These are phyloP conservation scores for Papilio elwesi DNA, from an alignment of 2,888 invertebrate genomes.

Conservation along the genomic window DNA sequence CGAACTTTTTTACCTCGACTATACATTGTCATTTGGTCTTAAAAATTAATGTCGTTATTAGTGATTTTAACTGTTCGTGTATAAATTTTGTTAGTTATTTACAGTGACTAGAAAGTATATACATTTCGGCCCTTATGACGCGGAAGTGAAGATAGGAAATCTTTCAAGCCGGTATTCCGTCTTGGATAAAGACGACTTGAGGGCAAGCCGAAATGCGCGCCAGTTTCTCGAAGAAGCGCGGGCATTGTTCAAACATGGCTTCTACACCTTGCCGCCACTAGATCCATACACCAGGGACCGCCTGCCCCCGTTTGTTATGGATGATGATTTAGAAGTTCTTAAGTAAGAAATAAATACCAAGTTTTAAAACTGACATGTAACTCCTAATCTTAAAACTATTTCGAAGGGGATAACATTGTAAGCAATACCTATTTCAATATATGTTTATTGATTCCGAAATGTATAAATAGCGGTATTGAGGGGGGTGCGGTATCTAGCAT, in stretches of 20 bases:
- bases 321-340: background rate
- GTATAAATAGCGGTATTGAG: too few relatives aligned
- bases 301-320: slow-evolving; percentile 8
- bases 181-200: slow-evolving; percentile 23
- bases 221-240: slow-evolving; percentile 33
- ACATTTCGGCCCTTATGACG: slow-evolving; percentile 36
- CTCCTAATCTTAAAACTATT: background rate
- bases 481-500: too few relatives aligned
- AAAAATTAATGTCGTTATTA: too few relatives aligned
- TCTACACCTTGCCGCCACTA: slow-evolving; percentile 38
- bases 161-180: background rate
- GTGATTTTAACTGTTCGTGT: background rate
- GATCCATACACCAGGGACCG: slow-evolving; percentile 37
- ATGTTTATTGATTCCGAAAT: too few relatives aligned
- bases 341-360: slow-evolving; percentile 5
- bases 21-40: too few relatives aligned
- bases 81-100: slow-evolving; percentile 3
- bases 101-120: slow-evolving; percentile 18
- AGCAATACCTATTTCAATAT: too few relatives aligned
- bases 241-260: slow-evolving; percentile 37
- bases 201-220: slow-evolving; percentile 30
- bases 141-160: slow-evolving; percentile 33
- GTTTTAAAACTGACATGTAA: background rate
- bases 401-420: background rate
- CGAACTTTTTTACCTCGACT: too few relatives aligned